Conservation (phyloP, 2,113 vertebrate species). For the Sciurus niger region DNA sequence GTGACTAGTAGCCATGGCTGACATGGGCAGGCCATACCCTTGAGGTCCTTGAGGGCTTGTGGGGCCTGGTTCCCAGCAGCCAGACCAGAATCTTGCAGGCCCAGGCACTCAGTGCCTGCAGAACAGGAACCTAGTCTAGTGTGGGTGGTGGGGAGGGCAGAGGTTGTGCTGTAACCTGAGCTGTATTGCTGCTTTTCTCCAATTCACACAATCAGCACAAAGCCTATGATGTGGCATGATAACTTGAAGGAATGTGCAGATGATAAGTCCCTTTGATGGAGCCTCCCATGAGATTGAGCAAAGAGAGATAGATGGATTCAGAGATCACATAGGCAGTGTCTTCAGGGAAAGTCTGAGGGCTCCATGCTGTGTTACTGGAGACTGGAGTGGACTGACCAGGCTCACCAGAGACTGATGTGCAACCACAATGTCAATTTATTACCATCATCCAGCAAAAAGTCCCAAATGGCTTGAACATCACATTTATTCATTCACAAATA, state of each 20-base stretch:
- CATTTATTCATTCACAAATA: not conserved
- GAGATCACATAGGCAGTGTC: not conserved
- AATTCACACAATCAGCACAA: conserved; percentile 92
- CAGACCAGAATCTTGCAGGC: too few species aligned
- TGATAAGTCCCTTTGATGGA: conserved; percentile 87
- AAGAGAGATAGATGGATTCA: not conserved
- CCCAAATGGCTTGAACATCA: not conserved
- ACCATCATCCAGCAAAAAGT: not conserved
- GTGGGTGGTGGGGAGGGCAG: not conserved
- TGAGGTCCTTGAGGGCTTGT: too few species aligned
- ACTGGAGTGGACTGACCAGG: not conserved
- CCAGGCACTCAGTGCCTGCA: too few species aligned
- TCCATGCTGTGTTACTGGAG: conserved; percentile 28
- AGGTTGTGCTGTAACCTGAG: not conserved
- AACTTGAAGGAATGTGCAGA: conserved; percentile 86
- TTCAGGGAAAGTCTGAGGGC: not conserved
- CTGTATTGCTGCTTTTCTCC: conserved; percentile 49
- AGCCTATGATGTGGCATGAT: conserved; percentile 91
- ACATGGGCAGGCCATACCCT: too few species aligned
- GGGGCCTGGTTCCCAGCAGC: too few species aligned
- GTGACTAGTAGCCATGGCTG: too few species aligned
- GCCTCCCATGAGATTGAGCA: not conserved
- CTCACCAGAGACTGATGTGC: not conserved
- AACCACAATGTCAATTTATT: not conserved
- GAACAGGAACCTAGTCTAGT: too few species aligned